Conservation (phyloP, 1,140 invertebrate species). For the Leptinotarsa texana region DNA sequence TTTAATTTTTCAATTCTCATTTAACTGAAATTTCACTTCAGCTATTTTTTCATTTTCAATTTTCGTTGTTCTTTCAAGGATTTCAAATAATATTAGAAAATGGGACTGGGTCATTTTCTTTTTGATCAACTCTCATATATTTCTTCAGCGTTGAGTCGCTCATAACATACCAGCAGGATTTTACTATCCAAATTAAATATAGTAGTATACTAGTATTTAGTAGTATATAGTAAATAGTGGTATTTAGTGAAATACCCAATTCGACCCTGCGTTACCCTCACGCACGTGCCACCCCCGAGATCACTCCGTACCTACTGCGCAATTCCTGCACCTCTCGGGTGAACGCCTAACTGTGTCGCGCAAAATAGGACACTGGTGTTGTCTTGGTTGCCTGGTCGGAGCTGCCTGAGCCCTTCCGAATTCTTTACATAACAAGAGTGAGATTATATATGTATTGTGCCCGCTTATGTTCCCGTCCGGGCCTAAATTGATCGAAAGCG, state of each 20-base stretch:
- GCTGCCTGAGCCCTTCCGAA: conserved; percentile 16
- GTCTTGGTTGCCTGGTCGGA: conserved; percentile 38
- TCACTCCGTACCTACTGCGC: background rate
- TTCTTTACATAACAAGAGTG: conserved; percentile 1
- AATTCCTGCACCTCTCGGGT: conserved; percentile 30
- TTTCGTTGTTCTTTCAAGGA: no score
- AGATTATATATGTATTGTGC: background rate
- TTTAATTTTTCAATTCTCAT: no score
- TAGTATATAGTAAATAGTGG: no score
- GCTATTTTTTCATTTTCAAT: no score
- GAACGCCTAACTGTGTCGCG: conserved; percentile 37
- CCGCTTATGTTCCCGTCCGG: background rate
- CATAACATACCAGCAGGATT: no score
- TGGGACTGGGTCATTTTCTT: no score
- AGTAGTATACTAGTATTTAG: no score
- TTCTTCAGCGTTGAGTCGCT: no score
- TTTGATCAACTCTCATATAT: no score
- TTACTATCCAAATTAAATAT: no score
- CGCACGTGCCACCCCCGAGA: conserved; percentile 15
- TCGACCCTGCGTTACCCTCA: conserved; percentile 1
- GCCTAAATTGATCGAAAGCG: background rate
- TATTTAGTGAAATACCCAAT: background rate
- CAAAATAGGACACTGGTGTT: conserved; percentile 40
- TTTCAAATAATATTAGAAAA: no score
- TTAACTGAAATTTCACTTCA: no score